Base-by-base conservation (phyloP, 2,888 invertebrate genomes). In the Arrhopalites spinosus region DNA sequence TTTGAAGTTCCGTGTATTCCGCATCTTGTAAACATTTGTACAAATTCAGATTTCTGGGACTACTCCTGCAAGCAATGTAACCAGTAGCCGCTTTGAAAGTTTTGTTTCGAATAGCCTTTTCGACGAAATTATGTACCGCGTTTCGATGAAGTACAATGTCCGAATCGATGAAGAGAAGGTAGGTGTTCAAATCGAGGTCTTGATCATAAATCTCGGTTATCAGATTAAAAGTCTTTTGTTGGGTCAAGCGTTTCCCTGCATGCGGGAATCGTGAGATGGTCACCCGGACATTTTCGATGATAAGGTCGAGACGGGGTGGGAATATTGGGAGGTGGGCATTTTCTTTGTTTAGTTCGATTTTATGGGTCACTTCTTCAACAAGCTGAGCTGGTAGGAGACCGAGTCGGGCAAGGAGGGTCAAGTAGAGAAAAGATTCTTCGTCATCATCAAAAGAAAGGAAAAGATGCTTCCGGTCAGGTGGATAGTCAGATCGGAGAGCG, bases 361-460 rank as follows among this genome's bases (percentile, higher is more conserved):
- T 2, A 36, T 36, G 36, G 36, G 36, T 11, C 36, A 61, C 23
- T 66, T 78, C 75, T 36, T 69, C 64, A 1, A 73, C 72, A 1
- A 78, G 69, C 56, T 73, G 75, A 36, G 59, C 73, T 20, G 70
- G 67, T 5, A 78, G 63, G 17, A 76, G 61, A 45, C 56, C 36
- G 17, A 79, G 69, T 64, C 74, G 70, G 47, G 70, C 69, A n/a
- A 77, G 47, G 0, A 77, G 66, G 7, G 68, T 59, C 23, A 77
- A 74, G 27, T 75, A 79, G n/a, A 79, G 23, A 2, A 50, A 17
- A 17, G 79, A 68, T 66, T 79, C 79, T 0, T 61, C 23, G 3
- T 50, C 74, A 47, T 79, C 76, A 50, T 79, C 79, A 70, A 79
- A 79, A 36, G 77, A 72, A 1, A 79, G 64, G 73, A 77, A 79